Evolutionary conservation across 1,140 invertebrate species (phyloP).

Genomic region (Zophobas morio): DNA sequence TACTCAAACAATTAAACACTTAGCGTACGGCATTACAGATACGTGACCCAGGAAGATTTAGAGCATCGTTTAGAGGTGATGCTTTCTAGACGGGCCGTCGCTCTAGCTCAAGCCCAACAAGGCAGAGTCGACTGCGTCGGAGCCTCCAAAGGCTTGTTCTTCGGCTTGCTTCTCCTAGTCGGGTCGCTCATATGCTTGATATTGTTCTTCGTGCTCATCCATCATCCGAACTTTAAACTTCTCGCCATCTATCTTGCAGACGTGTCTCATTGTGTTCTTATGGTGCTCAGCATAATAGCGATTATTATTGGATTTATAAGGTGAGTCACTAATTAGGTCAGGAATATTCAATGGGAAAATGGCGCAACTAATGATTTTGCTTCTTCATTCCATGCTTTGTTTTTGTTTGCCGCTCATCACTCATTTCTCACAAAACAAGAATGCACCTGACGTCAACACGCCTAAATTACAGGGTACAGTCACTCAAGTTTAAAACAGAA

Average conservation of each 20-base stretch:
- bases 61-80: constrained; percentile 88
- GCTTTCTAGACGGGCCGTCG: constrained; percentile 85
- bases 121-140: constrained; percentile 92
- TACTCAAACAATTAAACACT: not conserved
- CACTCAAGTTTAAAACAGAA: constrained; percentile 89
- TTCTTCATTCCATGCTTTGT: constrained; percentile 41
- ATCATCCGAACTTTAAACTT: constrained; percentile 83
- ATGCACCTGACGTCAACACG: constrained; percentile 56
- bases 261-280: constrained; percentile 89
- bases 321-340: constrained; percentile 68
- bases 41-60: constrained; percentile 86
- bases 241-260: constrained; percentile 92
- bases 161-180: constrained; percentile 90
- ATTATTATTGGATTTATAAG: constrained; percentile 92
- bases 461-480: constrained; percentile 80
- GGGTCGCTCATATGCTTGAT: constrained; percentile 94
- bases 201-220: constrained; percentile 93
- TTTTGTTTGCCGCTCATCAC: constrained; percentile 57
- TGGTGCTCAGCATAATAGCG: constrained; percentile 89
- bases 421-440: constrained; percentile 52
- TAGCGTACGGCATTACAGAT: constrained; percentile 61
- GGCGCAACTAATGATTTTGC: constrained; percentile 21
- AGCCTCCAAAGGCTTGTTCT: constrained; percentile 94
- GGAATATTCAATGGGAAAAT: constrained; percentile 7
- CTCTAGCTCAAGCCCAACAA: constrained; percentile 83